A percentile compares a stretch with the other conserved stretches of the same genome.
phyloP scores from a whole-genome alignment of 2,797 vertebrate species.

The Emydoidea blandingii region DNA sequence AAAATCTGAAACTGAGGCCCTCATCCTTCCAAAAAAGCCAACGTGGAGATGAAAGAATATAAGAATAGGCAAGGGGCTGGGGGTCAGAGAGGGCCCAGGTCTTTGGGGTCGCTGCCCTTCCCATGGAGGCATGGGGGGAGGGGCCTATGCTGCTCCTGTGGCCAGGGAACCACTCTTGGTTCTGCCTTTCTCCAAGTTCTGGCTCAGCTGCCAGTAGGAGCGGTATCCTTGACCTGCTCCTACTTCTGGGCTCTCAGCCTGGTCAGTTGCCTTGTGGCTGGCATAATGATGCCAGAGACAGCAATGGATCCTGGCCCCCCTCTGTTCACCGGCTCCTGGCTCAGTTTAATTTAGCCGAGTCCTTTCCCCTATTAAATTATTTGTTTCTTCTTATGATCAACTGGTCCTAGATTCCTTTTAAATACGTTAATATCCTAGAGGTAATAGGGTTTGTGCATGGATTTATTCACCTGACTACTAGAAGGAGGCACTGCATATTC shows the following conservation, averaged over 20 bases:
- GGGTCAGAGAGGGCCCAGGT: not conserved
- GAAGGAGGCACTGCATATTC: not conserved
- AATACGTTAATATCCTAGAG: not conserved
- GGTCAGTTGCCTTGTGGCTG: not conserved
- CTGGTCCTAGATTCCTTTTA: not conserved
- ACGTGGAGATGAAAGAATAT: not conserved
- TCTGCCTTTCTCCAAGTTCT: not conserved
- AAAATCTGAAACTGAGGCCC: not conserved
- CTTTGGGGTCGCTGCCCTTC: not conserved
- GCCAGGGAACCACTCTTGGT: not conserved
- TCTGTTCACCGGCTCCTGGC: not conserved
- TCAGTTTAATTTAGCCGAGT: not conserved
- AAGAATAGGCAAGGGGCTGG: not conserved
- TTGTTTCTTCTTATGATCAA: not conserved
- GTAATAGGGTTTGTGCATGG: not conserved
- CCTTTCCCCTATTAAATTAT: not conserved
- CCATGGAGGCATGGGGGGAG: not conserved
- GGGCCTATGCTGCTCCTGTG: not conserved
- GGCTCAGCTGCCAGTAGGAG: not conserved
- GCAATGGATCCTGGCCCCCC: not conserved
- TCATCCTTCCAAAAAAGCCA: not conserved
- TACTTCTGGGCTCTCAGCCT: not conserved
- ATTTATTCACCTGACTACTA: not conserved
- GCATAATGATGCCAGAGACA: not conserved
- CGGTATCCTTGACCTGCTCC: not conserved